Conservation (phyloP, 2,113 vertebrate species). For the Oryzias woworae region DNA sequence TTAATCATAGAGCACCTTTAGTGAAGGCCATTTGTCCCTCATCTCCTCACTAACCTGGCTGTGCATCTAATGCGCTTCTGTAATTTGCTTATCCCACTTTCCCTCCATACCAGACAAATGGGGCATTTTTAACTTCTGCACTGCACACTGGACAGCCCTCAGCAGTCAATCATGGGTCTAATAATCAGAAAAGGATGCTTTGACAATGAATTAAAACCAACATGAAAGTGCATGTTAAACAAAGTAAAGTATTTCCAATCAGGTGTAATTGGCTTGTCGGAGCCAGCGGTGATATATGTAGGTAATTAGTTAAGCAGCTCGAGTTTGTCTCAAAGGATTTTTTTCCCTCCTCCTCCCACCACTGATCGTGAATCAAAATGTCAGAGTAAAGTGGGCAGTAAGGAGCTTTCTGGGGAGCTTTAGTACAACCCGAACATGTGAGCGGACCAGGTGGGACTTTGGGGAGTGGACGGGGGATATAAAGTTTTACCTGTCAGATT, state of each 20-base stretch:
- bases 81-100: conserved; percentile 95
- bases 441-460: conserved; percentile 5
- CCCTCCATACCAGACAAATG: conserved; percentile 92
- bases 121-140: conserved; percentile 96
- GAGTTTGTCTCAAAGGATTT: conserved; percentile 88
- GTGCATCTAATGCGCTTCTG: conserved; percentile 57
- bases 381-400: conserved; percentile 72
- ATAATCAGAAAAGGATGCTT: conserved; percentile 86
- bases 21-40: conserved; percentile 94
- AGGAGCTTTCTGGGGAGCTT: conserved; percentile 31
- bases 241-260: conserved; percentile 98
- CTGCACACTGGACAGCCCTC: conserved; percentile 51
- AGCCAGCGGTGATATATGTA: conserved; percentile 95
- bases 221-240: conserved; percentile 98
- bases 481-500: conserved; percentile 15
- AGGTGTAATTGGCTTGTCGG: conserved; percentile 99
- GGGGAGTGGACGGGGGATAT: neutral
- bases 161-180: conserved; percentile 97
- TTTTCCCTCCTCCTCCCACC: conserved; percentile 57
- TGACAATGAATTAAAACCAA: conserved; percentile 99
- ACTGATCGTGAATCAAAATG: conserved; percentile 92
- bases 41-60: conserved; percentile 90
- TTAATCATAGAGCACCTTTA: conserved; percentile 81
- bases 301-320: conserved; percentile 90
- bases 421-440: conserved; percentile 9